Evolutionary conservation across 1,140 invertebrate genomes (phyloP), one percentile per base, ranked within the genome.

Genomic region (Ceratina australensis): DNA sequence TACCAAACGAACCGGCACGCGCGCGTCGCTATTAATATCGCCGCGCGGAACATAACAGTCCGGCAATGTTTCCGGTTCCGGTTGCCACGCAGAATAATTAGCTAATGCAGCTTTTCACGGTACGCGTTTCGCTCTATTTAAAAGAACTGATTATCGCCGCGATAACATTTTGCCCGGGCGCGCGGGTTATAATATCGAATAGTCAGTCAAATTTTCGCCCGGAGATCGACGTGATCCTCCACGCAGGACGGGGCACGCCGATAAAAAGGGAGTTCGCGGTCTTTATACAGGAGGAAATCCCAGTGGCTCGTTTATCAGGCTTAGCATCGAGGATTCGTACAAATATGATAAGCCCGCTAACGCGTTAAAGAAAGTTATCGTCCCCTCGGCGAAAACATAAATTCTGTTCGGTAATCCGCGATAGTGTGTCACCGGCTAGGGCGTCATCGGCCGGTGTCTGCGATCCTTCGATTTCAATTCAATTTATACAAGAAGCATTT

Each of bases 381-480:
- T 49, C 13, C 16, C 1, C 47, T 5, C 22, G 20, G 20, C 56
- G 20, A 67, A 64, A 61, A 71, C 76, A 83, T 83, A 83, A 83
- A 83, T 83, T 71, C 47, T 22, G 20, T 24, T 64, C 56, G 56
- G 77, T 83, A 83, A 84, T 76, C 81, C 81, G 49, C 18, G 28
- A 20, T 75, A 71, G n/a, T 7, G 69, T 56, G 67, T 54, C 24
- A 67, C 22, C 24, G 20, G 54, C 22, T 15, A 33, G 24, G 4
- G 22, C 2, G 13, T 15, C 16, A 22, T 13, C 33, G 26, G 1
- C 2, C 49, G 26, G 61, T 68, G 73, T 76, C 59, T 66, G 50
- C 72, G 82, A 83, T 59, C 71, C 24, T 71, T 82, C 80, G 67
- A 84, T 74, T 83, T 57, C 61, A 76, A 83, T 84, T 83, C 69